Conservation (phyloP, 2,113 vertebrate genomes). For the Anolis sagrei region DNA sequence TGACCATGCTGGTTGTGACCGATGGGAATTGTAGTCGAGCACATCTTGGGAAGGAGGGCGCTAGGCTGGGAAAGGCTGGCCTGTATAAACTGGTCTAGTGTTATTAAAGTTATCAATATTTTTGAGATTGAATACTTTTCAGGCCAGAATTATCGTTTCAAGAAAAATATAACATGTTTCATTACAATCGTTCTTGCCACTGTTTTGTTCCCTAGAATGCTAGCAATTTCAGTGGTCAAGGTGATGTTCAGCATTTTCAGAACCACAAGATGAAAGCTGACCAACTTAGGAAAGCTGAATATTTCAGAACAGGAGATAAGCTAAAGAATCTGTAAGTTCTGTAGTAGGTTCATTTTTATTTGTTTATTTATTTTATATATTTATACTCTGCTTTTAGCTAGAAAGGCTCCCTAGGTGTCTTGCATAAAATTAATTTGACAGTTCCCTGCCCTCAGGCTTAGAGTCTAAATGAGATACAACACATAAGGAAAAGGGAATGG, state of each 20-base stretch:
- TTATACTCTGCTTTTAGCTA: too few relatives aligned
- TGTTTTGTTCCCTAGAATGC: conserved; percentile 69
- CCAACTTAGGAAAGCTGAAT: conserved; percentile 77
- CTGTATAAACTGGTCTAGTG: neutral
- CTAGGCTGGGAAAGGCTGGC: neutral
- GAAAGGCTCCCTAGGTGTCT: too few relatives aligned
- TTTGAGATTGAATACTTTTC: neutral
- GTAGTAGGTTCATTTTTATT: too few relatives aligned
- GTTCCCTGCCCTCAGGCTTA: too few relatives aligned
- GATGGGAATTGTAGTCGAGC: too few relatives aligned
- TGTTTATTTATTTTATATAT: too few relatives aligned
- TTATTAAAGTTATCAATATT: neutral
- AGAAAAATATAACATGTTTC: conserved; percentile 11
- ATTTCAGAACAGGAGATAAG: conserved; percentile 81
- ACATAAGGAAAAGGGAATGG: too few relatives aligned
- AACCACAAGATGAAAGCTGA: conserved; percentile 69
- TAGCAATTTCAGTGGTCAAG: conserved; percentile 55
- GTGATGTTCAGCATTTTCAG: conserved; percentile 61
- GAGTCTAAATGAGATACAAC: too few relatives aligned
- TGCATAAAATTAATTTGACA: too few relatives aligned
- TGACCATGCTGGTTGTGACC: too few relatives aligned
- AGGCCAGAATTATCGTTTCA: neutral
- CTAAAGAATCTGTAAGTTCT: conserved; percentile 84
- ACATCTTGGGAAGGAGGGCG: too few relatives aligned
- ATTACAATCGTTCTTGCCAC: conserved; percentile 27